These are phyloP conservation scores for Lacerta bilineata DNA, from an alignment of 2,797 vertebrate species.

Conservation along the genomic window DNA sequence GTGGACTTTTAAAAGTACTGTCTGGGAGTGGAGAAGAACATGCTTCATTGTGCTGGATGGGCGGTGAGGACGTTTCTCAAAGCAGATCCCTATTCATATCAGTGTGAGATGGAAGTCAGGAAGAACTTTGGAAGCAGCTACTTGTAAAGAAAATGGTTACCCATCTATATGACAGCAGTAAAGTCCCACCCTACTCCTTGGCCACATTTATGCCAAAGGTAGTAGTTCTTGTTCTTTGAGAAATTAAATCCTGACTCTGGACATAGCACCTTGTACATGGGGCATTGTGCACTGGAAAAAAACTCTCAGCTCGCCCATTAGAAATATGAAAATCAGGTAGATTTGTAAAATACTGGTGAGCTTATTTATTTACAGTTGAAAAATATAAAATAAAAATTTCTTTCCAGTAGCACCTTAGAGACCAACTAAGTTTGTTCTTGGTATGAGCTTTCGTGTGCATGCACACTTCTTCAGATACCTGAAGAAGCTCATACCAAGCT, in stretches of 20 bases:
- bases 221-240: neutral
- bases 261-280: neutral
- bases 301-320: neutral
- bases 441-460: too few species aligned
- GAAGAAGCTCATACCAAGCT: too few species aligned
- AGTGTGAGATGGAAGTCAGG: neutral
- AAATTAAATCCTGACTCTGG: neutral
- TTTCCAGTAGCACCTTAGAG: too few species aligned
- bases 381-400: neutral
- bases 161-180: neutral
- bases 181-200: neutral
- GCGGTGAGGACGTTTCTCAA: neutral
- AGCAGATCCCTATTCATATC: neutral
- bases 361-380: neutral
- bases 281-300: neutral
- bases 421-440: too few species aligned
- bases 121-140: neutral
- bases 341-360: neutral
- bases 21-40: neutral
- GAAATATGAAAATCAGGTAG: neutral
- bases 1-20: slow-evolving; percentile 32
- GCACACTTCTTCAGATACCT: too few species aligned
- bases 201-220: neutral
- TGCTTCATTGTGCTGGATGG: neutral
- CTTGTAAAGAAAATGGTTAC: neutral